Base-by-base conservation (phyloP, 2,888 invertebrate species). In the Lepeophtheirus nordmannii region DNA sequence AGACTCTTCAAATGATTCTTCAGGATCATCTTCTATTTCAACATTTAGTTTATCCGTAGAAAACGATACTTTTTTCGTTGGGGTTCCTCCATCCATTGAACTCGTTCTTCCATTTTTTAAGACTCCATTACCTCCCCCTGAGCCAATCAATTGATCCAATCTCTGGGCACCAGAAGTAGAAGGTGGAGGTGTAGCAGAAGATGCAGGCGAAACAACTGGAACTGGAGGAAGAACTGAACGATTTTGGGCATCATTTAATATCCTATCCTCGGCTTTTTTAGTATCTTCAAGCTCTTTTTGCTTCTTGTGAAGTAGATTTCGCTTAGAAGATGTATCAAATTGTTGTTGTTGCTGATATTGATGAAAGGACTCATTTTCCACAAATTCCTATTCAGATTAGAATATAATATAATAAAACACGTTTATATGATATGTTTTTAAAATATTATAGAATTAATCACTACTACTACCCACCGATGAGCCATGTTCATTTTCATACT, bases 191-290 rank as follows among this genome's bases (percentile, higher is more conserved):
- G 30, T 30, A 30, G 30, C 67, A 53, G 75, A 74, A 1, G 76
- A 75, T 5, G 74, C 70, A 1, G 70, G 68, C 60, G 75, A 64
- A 76, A 77, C 39, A 73, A 72, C 59, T 73, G 74, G 62, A 73
- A 70, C 74, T 71, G 65, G 75, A n/a, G 69, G 68, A 70, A 71
- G 74, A 67, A 75, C 71, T 12, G 73, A 71, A 69, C 77, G 72
- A 57, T 77, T 73, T 40, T 75, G 74, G 62, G 78, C 77, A 69
- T 77, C 78, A 30, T 77, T 69, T 53, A 77, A 69, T 39, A 76
- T 70, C 46, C 73, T 71, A 70, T 76, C 74, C 72, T 79, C 76
- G 65, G 78, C 79, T 69, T 76, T 40, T 41, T 40, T 20, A n/a
- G 74, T 56, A 23, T 22, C 23, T 23, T 64, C 41, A 10, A 62